Conservation (phyloP, 2,888 invertebrate species). For the Allacma fusca region DNA sequence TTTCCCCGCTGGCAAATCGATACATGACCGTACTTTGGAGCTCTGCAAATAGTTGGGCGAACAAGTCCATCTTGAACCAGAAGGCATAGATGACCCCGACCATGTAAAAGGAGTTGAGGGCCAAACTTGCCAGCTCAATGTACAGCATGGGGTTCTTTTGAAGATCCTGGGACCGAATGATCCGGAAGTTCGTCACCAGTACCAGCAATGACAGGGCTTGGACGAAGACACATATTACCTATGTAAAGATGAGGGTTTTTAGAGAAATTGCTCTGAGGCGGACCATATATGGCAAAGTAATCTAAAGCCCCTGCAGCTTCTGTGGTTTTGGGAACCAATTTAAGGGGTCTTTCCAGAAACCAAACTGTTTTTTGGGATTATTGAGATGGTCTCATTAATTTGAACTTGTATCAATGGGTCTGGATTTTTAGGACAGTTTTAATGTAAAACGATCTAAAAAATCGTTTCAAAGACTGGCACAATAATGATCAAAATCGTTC, state of each 20-base stretch:
- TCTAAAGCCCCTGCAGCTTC: too few relatives aligned
- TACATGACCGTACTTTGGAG: conserved; percentile 20
- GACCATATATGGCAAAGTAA: too few relatives aligned
- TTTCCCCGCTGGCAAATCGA: conserved; percentile 13
- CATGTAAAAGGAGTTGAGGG: conserved; percentile 11
- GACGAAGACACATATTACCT: conserved; percentile 26
- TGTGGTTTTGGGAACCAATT: too few relatives aligned
- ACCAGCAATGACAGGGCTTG: conserved; percentile 21
- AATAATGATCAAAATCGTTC: too few relatives aligned
- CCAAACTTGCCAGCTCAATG: conserved; percentile 38
- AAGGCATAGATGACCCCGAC: conserved; percentile 31
- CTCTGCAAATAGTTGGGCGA: conserved; percentile 1
- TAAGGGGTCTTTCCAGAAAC: too few relatives aligned
- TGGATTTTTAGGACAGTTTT: too few relatives aligned
- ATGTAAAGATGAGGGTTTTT: conserved; percentile 3
- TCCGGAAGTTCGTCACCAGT: conserved; percentile 31
- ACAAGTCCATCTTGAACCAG: conserved; percentile 34
- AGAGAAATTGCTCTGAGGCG: too few relatives aligned
- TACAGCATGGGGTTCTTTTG: conserved; percentile 38
- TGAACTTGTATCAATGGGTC: too few relatives aligned
- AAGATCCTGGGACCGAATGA: conserved; percentile 30
- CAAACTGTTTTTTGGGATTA: too few relatives aligned
- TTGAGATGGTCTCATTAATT: too few relatives aligned
- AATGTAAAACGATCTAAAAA: too few relatives aligned
- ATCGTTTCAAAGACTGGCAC: too few relatives aligned